Percentiles rank a stretch among this genome's conserved stretches.
Evolutionary conservation across 2,888 invertebrate species (phyloP).

Genomic region (Labia minor): DNA sequence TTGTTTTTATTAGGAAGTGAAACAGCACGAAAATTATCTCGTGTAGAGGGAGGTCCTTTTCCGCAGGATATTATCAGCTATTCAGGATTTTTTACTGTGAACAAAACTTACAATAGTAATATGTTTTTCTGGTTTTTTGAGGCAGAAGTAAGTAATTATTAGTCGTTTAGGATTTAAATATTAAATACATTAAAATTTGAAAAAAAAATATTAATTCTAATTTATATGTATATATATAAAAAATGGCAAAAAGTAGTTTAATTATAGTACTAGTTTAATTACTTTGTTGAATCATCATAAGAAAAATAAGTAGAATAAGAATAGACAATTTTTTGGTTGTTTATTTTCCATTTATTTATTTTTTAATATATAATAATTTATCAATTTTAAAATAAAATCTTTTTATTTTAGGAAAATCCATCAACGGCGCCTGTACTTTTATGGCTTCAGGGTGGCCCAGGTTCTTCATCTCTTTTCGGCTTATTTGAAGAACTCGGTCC

Average conservation of each 20-base stretch:
- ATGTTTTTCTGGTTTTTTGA: slow-evolving; percentile 44
- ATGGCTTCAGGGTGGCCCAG: slow-evolving; percentile 51
- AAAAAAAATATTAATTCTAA: too few species aligned
- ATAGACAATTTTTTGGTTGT: too few species aligned
- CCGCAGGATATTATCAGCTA: slow-evolving; percentile 41
- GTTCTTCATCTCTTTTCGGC: slow-evolving; percentile 46
- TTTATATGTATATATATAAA: too few species aligned
- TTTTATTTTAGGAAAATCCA: slow-evolving; percentile 29
- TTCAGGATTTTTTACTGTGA: slow-evolving; percentile 40
- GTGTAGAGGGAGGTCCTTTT: slow-evolving; percentile 37
- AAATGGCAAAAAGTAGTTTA: too few species aligned
- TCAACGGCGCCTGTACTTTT: slow-evolving; percentile 46
- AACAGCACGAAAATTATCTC: slow-evolving; percentile 41
- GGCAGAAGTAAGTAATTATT: slow-evolving; percentile 32
- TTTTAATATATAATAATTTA: too few species aligned
- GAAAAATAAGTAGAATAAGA: too few species aligned
- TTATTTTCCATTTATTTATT: too few species aligned
- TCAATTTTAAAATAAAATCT: too few species aligned
- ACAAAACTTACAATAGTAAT: slow-evolving; percentile 37
- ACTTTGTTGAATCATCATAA: too few species aligned
- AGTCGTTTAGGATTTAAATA: too few species aligned
- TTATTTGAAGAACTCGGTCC: slow-evolving; percentile 55
- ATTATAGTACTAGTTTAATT: too few species aligned
- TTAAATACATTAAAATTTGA: too few species aligned
- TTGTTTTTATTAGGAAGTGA: slow-evolving; percentile 27